These are phyloP conservation scores for Pecten maximus DNA, from an alignment of 2,888 invertebrate genomes.

Conservation along the genomic window DNA sequence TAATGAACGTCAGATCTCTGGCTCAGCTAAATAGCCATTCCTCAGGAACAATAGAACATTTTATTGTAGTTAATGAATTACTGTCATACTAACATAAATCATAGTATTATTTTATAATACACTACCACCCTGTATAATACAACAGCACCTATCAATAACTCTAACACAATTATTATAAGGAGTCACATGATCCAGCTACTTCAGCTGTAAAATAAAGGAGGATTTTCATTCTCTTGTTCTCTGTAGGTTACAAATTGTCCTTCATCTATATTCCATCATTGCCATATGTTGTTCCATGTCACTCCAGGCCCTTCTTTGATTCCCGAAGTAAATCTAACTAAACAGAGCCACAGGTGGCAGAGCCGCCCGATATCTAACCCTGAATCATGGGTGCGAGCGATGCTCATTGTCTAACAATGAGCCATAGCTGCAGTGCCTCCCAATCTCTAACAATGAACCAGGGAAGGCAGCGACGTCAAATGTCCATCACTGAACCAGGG, in stretches of 20 bases:
- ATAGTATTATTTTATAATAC: neutral
- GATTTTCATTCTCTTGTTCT: too few relatives aligned
- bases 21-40: neutral
- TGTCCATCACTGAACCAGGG: too few relatives aligned
- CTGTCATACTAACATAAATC: constrained; percentile 5
- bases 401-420: too few relatives aligned
- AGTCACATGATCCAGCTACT: neutral
- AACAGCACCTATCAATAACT: neutral
- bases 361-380: too few relatives aligned
- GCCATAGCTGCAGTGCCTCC: too few relatives aligned
- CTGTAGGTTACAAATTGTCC: neutral
- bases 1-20: neutral
- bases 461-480: too few relatives aligned
- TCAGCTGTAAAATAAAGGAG: neutral
- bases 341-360: too few relatives aligned
- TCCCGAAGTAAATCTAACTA: neutral
- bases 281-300: neutral
- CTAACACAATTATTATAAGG: neutral
- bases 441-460: too few relatives aligned
- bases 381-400: too few relatives aligned
- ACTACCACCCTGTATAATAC: neutral
- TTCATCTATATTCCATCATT: neutral
- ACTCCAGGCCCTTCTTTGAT: neutral
- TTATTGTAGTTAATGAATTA: constrained; percentile 2
- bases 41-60: neutral